Conservation (phyloP, 1,140 invertebrate species). For the Caenorhabditis elegans region DNA sequence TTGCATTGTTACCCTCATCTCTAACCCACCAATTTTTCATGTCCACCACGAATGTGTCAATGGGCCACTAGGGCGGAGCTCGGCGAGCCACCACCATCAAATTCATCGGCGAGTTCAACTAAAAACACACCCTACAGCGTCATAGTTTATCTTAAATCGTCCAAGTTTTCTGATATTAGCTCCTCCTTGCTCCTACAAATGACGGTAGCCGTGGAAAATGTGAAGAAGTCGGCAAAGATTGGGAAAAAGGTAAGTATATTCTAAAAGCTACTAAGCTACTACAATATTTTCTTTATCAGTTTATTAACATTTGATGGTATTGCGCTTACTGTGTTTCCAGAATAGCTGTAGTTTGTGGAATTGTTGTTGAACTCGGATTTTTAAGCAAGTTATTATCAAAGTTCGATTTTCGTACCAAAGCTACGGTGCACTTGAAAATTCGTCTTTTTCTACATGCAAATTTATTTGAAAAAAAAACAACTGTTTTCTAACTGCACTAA, state of each 20-base stretch:
- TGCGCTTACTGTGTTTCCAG: too few species aligned
- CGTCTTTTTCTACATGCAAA: too few species aligned
- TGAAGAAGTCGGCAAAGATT: not conserved
- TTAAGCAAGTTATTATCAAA: too few species aligned
- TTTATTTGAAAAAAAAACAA: too few species aligned
- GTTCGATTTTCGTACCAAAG: too few species aligned
- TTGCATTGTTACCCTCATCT: too few species aligned
- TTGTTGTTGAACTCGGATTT: too few species aligned
- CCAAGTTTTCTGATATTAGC: not conserved
- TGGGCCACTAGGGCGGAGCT: not conserved
- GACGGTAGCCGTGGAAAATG: not conserved
- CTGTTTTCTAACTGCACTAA: too few species aligned
- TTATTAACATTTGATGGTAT: too few species aligned
- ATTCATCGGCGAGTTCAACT: not conserved
- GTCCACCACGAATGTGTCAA: slow-evolving; percentile 14
- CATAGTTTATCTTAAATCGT: not conserved
- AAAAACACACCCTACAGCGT: not conserved
- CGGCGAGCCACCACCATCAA: not conserved
- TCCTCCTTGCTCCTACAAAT: not conserved
- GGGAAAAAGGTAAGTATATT: not conserved
- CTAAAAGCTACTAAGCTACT: too few species aligned
- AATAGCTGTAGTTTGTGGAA: too few species aligned
- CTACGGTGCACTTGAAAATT: too few species aligned
- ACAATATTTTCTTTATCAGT: not conserved
- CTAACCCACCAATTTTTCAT: slow-evolving; percentile 11